phyloP scores from a whole-genome alignment of 1,140 invertebrate species.

The Lerema accius region DNA sequence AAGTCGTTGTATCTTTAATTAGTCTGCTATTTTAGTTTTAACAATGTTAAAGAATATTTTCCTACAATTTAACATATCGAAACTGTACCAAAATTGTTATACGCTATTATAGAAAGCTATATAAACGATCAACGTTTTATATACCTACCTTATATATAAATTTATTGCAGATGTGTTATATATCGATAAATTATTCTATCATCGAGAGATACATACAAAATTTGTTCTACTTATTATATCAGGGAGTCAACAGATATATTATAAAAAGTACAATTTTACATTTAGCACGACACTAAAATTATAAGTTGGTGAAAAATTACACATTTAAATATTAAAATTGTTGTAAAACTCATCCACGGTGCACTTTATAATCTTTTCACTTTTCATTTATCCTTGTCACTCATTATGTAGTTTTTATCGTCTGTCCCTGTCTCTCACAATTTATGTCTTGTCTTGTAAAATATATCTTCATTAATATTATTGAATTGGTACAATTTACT shows the following conservation, averaged over 20 bases:
- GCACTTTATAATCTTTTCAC: not conserved
- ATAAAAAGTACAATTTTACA: not conserved
- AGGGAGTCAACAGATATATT: slow-evolving; percentile 38
- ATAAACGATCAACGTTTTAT: not conserved
- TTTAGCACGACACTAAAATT: not conserved
- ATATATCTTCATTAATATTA: no score
- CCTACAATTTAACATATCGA: not conserved
- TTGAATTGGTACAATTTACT: no score
- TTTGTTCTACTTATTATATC: slow-evolving; percentile 30
- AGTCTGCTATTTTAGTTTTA: no score
- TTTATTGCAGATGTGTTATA: not conserved
- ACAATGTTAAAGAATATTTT: no score
- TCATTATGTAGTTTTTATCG: no score
- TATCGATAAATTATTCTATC: not conserved
- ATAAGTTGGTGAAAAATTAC: not conserved
- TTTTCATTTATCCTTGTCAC: not conserved
- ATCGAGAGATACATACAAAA: slow-evolving; percentile 16
- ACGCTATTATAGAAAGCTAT: not conserved
- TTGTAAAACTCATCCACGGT: not conserved
- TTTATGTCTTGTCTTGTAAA: no score
- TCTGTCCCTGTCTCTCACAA: no score
- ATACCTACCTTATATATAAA: not conserved
- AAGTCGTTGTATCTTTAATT: slow-evolving; percentile 7
- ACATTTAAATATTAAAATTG: not conserved
- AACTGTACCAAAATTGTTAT: not conserved